These are phyloP conservation scores for Platichthys flesus DNA, from an alignment of 2,113 vertebrate species.

Conservation along the genomic window DNA sequence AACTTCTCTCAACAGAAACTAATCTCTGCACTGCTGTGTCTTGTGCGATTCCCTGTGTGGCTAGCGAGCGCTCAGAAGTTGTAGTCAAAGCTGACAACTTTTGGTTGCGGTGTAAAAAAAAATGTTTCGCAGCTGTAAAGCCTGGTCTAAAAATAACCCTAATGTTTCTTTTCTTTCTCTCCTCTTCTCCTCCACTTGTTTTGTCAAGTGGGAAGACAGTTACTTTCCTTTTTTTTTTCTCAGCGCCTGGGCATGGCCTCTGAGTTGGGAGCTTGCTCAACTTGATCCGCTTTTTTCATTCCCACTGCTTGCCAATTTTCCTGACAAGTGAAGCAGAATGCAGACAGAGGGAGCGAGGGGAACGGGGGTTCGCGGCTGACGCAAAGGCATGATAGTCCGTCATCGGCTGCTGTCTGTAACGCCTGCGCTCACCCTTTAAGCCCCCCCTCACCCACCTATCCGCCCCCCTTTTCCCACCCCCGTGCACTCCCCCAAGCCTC, in stretches of 20 bases:
- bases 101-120: slow-evolving; percentile 43
- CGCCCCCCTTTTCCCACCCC: neutral
- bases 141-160: slow-evolving; percentile 71
- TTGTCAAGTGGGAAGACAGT: slow-evolving; percentile 69
- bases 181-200: slow-evolving; percentile 47
- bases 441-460: neutral
- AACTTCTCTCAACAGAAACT: slow-evolving; percentile 27
- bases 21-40: slow-evolving; percentile 18
- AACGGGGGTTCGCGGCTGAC: slow-evolving; percentile 45
- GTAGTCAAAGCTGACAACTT: slow-evolving; percentile 29
- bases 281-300: slow-evolving; percentile 71
- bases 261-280: slow-evolving; percentile 71
- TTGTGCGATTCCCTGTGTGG: slow-evolving; percentile 38
- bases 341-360: slow-evolving; percentile 48
- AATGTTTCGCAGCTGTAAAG: slow-evolving; percentile 46
- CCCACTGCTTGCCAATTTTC: slow-evolving; percentile 77
- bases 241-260: slow-evolving; percentile 49
- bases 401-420: slow-evolving; percentile 66
- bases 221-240: slow-evolving; percentile 36
- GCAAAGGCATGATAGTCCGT: slow-evolving; percentile 66
- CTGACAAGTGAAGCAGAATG: slow-evolving; percentile 81
- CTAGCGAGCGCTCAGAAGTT: neutral
- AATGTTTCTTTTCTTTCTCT: slow-evolving; percentile 26
- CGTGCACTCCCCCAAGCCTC: slow-evolving; percentile 27
- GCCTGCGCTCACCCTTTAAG: slow-evolving; percentile 56